A percentile compares a stretch with the other conserved stretches of the same genome.
Evolutionary conservation across 2,797 vertebrate genomes (phyloP).

Genomic region (Tauraco hartlaubi): DNA sequence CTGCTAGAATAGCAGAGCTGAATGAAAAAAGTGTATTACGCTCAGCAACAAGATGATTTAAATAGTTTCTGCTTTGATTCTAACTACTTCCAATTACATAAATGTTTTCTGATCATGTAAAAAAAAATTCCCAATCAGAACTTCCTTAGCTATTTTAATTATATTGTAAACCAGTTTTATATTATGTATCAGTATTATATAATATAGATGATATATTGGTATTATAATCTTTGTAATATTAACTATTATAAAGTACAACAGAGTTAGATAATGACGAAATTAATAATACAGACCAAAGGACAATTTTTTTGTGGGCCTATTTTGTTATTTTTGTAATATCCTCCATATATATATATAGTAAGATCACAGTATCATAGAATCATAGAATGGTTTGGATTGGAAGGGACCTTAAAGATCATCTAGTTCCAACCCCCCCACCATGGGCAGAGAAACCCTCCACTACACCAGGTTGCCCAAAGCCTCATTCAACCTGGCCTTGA

Average conservation of each 20-base stretch:
- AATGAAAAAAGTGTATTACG: not conserved
- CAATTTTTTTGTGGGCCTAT: not conserved
- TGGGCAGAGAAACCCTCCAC: too few species aligned
- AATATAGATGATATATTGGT: not conserved
- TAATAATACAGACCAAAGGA: not conserved
- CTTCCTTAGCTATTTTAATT: not conserved
- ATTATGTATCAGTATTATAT: not conserved
- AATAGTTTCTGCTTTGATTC: not conserved
- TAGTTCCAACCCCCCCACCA: too few species aligned
- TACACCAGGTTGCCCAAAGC: too few species aligned
- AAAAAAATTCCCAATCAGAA: not conserved
- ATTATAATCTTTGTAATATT: not conserved
- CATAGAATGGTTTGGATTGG: too few species aligned
- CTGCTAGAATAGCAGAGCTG: slow-evolving; percentile 5
- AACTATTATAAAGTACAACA: not conserved
- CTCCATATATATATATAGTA: not conserved
- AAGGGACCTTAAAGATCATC: too few species aligned
- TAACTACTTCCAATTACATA: not conserved
- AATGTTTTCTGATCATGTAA: not conserved
- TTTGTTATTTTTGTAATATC: not conserved
- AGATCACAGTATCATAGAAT: too few species aligned
- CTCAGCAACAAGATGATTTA: not conserved
- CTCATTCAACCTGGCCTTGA: too few species aligned
- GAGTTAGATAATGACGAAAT: not conserved
- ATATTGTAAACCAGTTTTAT: not conserved